Evolutionary conservation across 2,797 vertebrate genomes (phyloP), one percentile per base, ranked within the genome.

Genomic region (Microctenopoma lineatum): DNA sequence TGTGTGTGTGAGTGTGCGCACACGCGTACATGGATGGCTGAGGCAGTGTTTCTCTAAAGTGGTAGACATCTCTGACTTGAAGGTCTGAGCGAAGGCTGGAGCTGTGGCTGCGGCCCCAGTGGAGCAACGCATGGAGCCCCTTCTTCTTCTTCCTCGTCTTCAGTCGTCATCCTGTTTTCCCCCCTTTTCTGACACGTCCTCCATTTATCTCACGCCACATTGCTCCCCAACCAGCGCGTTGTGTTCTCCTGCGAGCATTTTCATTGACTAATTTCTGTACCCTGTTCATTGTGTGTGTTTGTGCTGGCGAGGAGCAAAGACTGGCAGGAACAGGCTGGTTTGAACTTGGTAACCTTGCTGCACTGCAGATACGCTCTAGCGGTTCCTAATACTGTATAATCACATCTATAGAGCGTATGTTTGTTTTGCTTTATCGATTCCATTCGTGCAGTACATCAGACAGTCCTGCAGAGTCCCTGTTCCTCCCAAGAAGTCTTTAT

Each of bases 331-430:
- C 26, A 21, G 58, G 26, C 66, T 45, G 80, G 21, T 65, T 69
- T 73, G 67, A 87, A 84, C 83, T 56, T n/a, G 51, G 50, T 79
- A 66, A 81, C 79, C 87, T 72, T 77, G 64, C 78, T 84, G 85
- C 87, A 77, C 66, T 86, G 84, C 79, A 75, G 84, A 83, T 71
- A 59, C 66, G 59, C 81, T 72, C 60, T 48, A 16, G 47, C 59
- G 71, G 56, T 67, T 80, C 81, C 65, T 72, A 66, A 83, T 82
- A 21, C 18, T 11, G 45, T 21, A 66, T 55, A 80, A 77, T 88
- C 79, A 73, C 52, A 75, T 52, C 63, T 59, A 48, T 39, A 41
- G 14, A 56, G 29, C 14, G 41, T 38, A 69, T 74, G 62, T 79
- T 71, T 74, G 75, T 76, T 84, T 82, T 62, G 63, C 52, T 69